phyloP scores from a whole-genome alignment of 2,113 vertebrate species.

The Hemiprocne comata region DNA sequence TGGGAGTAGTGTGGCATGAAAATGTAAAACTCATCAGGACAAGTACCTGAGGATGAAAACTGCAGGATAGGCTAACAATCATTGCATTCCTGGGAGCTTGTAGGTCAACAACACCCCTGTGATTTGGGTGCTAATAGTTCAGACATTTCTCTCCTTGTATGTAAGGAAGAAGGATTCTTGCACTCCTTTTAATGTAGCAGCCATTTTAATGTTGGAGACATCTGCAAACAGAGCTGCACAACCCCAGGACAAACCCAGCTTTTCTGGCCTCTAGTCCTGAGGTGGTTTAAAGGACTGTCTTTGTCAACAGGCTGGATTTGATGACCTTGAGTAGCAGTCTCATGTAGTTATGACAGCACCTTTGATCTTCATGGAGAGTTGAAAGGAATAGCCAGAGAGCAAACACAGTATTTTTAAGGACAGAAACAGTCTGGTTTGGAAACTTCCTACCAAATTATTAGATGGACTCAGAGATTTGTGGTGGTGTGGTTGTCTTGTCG shows the following conservation, averaged over 20 bases:
- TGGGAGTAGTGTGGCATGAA: not conserved
- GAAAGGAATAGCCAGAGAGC: not conserved
- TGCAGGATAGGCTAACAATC: not conserved
- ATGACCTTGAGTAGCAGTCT: not conserved
- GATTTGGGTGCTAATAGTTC: not conserved
- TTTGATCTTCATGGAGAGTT: not conserved
- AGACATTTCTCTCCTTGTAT: not conserved
- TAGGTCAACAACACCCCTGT: not conserved
- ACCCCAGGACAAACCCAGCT: not conserved
- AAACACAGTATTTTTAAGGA: not conserved
- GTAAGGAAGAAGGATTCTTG: not conserved
- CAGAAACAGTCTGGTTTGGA: not conserved
- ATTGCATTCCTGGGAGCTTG: not conserved
- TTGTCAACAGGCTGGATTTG: not conserved
- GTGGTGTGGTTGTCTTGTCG: not conserved
- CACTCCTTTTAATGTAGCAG: not conserved
- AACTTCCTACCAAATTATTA: not conserved
- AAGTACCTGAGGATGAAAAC: not conserved
- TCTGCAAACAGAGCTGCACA: not conserved
- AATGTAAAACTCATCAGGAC: not conserved
- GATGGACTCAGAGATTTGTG: not conserved
- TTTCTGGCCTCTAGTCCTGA: not conserved
- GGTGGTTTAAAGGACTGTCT: not conserved
- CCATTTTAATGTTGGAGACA: not conserved
- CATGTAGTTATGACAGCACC: accelerated